Evolutionary conservation across 2,113 vertebrate species (phyloP).

Genomic region (Gallinago undulata): DNA sequence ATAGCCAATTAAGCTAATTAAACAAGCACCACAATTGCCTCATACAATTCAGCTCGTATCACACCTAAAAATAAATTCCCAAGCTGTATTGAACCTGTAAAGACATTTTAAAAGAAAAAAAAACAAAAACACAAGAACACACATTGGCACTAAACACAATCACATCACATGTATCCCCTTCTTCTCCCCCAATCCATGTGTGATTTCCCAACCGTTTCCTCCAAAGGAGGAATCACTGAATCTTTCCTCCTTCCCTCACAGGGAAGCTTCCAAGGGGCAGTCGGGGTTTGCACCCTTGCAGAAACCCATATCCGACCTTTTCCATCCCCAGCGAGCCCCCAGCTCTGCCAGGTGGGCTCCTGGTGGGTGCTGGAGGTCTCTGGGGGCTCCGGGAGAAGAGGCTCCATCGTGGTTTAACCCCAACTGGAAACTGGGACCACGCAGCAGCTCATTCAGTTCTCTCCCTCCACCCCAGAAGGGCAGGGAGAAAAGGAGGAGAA

Average conservation of each 20-base stretch:
- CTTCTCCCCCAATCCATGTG: rapidly evolving
- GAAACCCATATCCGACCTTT: rapidly evolving
- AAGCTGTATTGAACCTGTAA: not conserved
- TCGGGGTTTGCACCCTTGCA: not conserved
- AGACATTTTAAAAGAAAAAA: not conserved
- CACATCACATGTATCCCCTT: rapidly evolving
- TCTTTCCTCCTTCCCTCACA: not conserved
- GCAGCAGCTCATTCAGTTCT: not conserved
- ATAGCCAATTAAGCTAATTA: not conserved
- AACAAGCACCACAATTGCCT: not conserved
- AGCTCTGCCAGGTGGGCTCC: rapidly evolving
- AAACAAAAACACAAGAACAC: no score
- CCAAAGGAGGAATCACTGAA: rapidly evolving
- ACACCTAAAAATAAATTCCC: not conserved
- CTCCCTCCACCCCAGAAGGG: not conserved
- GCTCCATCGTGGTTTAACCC: not conserved
- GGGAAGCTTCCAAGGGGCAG: not conserved
- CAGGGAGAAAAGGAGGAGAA: not conserved
- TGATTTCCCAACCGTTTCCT: not conserved
- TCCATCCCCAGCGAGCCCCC: rapidly evolving
- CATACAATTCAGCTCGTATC: not conserved
- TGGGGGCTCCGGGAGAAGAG: not conserved
- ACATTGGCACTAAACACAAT: rapidly evolving
- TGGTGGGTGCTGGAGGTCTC: not conserved
- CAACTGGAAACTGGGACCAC: not conserved